Base-by-base conservation (phyloP, 2,888 invertebrate genomes). In the Campoplex nolae region DNA sequence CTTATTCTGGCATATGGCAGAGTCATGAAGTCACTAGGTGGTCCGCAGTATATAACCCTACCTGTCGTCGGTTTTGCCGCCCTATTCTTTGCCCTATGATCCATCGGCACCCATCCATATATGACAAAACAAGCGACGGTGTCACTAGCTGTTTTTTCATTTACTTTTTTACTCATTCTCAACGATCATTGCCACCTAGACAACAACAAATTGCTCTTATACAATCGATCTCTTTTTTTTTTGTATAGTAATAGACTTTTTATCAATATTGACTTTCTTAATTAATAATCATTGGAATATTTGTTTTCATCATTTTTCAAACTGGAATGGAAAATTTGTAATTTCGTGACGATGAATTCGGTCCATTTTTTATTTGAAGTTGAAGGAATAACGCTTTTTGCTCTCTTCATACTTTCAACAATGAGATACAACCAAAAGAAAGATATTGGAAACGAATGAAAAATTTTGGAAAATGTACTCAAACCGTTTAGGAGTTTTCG, bases 1-100 rank as follows among this genome's bases (percentile, higher is more conserved):
- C 87, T 87, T 56, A 73, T 82, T 84, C 74, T 45, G 93, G 93
- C 94, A 94, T 94, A 94, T 94, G 94, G 94, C 92, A 88, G 88
- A 93, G 93, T 94, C 93, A 92, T 92, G 93, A 93, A 93, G 93
- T 90, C 94, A 94, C 93, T 94, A 93, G 94, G 94, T 93, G 94
- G 94, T 93, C 94, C 91, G 91, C 90, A 90, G 90, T 93, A 93
- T 93, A 93, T 94, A 92, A 93, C 92, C 90, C 91, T 94, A 94
- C 94, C 94, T 94, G 94, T 94, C 93, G 93, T 91, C 93, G 90
- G 91, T 90, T 90, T 81, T 89, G 90, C 92, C 90, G 89, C 80
- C 87, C 84, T 58, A 67, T 76, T 76, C 74, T 68, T 13, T 58
- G 28, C 75, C 58, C 81, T 75, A 67, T 75, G 82, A 84, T 74